Evolutionary conservation across 2,797 vertebrate genomes (phyloP).

Genomic region (Pelochelys cantorii): DNA sequence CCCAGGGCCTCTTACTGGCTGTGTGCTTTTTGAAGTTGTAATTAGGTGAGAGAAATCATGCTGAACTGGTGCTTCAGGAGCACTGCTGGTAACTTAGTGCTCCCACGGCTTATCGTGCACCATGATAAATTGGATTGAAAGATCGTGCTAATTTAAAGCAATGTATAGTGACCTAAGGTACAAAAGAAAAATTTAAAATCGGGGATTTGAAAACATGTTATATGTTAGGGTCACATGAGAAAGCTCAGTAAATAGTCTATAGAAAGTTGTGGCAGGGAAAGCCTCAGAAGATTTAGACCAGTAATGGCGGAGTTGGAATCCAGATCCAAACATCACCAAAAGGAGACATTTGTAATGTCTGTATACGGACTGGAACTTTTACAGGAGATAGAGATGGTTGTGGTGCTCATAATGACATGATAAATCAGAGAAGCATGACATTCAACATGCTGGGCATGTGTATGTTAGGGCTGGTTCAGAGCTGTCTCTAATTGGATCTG

Average conservation of each 20-base stretch:
- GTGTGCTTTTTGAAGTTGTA: rapidly evolving
- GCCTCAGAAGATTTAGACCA: neutral
- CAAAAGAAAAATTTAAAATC: neutral
- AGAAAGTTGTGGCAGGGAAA: neutral
- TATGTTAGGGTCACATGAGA: neutral
- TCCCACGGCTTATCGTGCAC: neutral
- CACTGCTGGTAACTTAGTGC: neutral
- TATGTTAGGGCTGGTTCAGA: neutral
- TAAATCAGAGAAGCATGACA: neutral
- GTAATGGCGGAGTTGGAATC: neutral
- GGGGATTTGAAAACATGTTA: neutral
- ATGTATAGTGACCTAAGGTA: neutral
- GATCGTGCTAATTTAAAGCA: neutral
- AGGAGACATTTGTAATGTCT: neutral
- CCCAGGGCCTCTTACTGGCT: rapidly evolving
- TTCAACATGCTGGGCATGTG: neutral
- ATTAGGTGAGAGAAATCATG: neutral
- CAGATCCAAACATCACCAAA: neutral
- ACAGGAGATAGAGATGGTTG: neutral
- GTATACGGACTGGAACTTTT: neutral
- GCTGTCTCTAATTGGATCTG: neutral
- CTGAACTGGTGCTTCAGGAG: rapidly evolving
- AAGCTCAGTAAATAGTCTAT: neutral
- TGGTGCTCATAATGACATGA: neutral
- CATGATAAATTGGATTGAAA: rapidly evolving